Evolutionary conservation across 1,140 invertebrate genomes (phyloP).

Genomic region (Drosophila saltans): DNA sequence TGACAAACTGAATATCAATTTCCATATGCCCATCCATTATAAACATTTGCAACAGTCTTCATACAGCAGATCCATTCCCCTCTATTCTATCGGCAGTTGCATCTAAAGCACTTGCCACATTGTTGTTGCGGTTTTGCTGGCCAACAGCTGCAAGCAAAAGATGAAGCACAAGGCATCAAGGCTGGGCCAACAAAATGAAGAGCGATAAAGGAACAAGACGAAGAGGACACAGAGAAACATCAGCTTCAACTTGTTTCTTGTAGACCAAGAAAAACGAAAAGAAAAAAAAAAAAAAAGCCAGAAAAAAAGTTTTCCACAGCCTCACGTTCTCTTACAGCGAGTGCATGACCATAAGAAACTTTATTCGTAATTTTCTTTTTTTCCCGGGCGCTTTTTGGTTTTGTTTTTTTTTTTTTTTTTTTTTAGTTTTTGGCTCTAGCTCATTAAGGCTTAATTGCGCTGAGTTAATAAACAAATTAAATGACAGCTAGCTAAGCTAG

Average conservation of each 20-base stretch:
- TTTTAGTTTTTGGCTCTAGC: conserved; percentile 30
- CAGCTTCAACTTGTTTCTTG: conserved; percentile 24
- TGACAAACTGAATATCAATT: neutral
- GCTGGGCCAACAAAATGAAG: neutral
- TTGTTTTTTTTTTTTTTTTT: neutral
- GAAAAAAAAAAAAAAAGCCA: too few relatives aligned
- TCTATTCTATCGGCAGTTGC: conserved; percentile 41
- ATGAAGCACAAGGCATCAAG: conserved; percentile 2
- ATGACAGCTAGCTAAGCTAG: conserved; percentile 25
- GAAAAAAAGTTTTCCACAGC: conserved; percentile 32
- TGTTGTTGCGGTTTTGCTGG: conserved; percentile 56
- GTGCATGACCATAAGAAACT: conserved; percentile 46
- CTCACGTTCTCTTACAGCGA: conserved; percentile 34
- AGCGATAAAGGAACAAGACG: neutral
- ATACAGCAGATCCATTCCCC: neutral
- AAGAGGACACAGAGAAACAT: conserved; percentile 6
- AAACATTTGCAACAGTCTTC: neutral
- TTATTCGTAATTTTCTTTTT: conserved; percentile 10
- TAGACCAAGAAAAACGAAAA: neutral
- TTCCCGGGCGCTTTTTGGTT: neutral
- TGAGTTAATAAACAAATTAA: conserved; percentile 61
- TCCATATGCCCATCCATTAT: neutral
- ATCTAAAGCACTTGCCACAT: conserved; percentile 57
- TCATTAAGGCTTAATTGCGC: conserved; percentile 55
- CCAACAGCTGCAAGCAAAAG: conserved; percentile 29